These are phyloP conservation scores for Eumacrocentrus americanus DNA, from an alignment of 2,888 invertebrate genomes.

Conservation along the genomic window DNA sequence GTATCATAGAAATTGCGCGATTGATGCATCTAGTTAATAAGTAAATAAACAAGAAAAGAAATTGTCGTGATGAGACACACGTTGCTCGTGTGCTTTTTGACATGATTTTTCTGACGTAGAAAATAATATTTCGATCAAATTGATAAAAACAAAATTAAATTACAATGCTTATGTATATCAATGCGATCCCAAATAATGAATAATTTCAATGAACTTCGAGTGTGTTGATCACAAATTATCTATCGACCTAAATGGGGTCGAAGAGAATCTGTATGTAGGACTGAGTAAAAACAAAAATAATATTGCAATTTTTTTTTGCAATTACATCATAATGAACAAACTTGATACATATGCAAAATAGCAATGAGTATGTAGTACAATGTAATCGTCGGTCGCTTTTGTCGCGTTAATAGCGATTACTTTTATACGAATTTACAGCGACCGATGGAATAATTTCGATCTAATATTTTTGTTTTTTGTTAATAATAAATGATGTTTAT, in stretches of 20 bases:
- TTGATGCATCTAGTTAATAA: background rate
- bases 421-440: slow-evolving; percentile 52
- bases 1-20: slow-evolving; percentile 12
- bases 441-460: slow-evolving; percentile 45
- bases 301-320: slow-evolving; percentile 16
- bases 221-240: background rate
- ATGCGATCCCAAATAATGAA: slow-evolving; percentile 10
- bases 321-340: background rate
- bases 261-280: background rate
- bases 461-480: slow-evolving; percentile 53
- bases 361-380: slow-evolving; percentile 48
- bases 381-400: slow-evolving; percentile 44
- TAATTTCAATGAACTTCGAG: no score
- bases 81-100: background rate
- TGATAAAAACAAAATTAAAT: no score
- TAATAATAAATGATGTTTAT: slow-evolving; percentile 57
- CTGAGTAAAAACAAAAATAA: background rate
- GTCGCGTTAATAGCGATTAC: slow-evolving; percentile 51
- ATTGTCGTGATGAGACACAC: background rate
- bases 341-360: slow-evolving; percentile 16
- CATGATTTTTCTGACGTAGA: background rate
- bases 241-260: background rate
- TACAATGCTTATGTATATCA: slow-evolving; percentile 17
- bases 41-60: no score
- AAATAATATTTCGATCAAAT: no score